Base-by-base conservation (phyloP, 2,888 invertebrate genomes). In the Phalangium opilio region DNA sequence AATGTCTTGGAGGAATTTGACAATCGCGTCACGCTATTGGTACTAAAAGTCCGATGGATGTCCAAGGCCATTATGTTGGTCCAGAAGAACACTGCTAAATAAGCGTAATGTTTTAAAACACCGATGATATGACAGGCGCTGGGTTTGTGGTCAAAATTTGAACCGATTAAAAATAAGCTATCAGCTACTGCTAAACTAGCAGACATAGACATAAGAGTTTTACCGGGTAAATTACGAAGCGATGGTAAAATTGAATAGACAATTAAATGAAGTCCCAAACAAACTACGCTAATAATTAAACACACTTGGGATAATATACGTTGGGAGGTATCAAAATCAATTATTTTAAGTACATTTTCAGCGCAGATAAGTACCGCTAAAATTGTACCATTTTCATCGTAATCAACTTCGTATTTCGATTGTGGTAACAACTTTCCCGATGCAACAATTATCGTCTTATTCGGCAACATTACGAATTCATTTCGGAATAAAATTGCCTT, bases 71-170 rank as follows among this genome's bases (percentile, higher is more conserved):
- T 67, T 3, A 70, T 65, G 44, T 71, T 66, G 68, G 71, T 71
- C 74, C 74, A 74, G 50, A 66, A 66, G 58, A 74, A 74, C 2
- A 73, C 67, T 1, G 71, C 64, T 48, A 73, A 60, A 58, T 71
- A 73, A 52, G 66, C 63, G 61, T 69, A 73, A 55, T 72, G 71
- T 45, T 70, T 67, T 18, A 65, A 50, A 2, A 69, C 61, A 8
- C 67, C 72, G 12, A 69, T 57, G 2, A 63, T 58, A 14, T 64
- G 59, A 55, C 73, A 73, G 4, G 50, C 32, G 42, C 47, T 45
- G 18, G 14, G 21, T 3, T 27, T 33, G 3, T 39, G n/a, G 5
- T 12, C 11, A 12, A 46, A 46, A 18, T 44, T 27, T 2, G 41
- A 27, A 2, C 48, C 50, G 14, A 44, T 19, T 14, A 55, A 41